Percentiles rank a stretch among this genome's conserved stretches.
Conservation (phyloP, 2,797 vertebrate genomes). For the Darevskia nairensis region DNA sequence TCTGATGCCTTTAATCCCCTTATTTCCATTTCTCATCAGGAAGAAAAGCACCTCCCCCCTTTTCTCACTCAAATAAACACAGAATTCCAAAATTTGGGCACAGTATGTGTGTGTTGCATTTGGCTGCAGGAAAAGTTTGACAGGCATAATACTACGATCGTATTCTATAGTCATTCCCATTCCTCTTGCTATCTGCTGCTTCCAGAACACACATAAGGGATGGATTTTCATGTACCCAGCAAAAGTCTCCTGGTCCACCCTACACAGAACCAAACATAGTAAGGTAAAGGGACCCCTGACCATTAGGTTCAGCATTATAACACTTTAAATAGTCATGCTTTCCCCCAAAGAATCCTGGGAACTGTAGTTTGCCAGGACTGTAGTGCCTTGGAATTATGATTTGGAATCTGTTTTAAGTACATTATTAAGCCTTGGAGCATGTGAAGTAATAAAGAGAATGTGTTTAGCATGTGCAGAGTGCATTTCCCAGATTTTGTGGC, state of each 20-base stretch:
- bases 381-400: neutral
- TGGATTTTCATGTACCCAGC: neutral
- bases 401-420: neutral
- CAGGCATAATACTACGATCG: conserved; percentile 2
- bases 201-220: neutral
- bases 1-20: conserved; percentile 79
- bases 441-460: neutral
- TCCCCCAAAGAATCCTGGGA: no score
- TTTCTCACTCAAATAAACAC: conserved; percentile 26
- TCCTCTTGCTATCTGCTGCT: conserved; percentile 36
- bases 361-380: no score
- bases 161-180: conserved; percentile 28
- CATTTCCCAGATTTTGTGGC: neutral
- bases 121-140: conserved; percentile 32
- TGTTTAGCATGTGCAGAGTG: neutral
- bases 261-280: neutral
- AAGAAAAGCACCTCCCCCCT: conserved; percentile 57
- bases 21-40: conserved; percentile 78
- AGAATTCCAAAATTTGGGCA: conserved; percentile 27
- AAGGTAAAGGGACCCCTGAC: no score
- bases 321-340: no score
- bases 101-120: conserved; percentile 16
- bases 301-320: no score
- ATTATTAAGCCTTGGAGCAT: neutral
- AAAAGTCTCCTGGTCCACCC: neutral